A percentile compares a stretch with the other conserved stretches of the same genome.
Evolutionary conservation across 1,140 invertebrate genomes (phyloP).

Genomic region (Megalopta genalis): DNA sequence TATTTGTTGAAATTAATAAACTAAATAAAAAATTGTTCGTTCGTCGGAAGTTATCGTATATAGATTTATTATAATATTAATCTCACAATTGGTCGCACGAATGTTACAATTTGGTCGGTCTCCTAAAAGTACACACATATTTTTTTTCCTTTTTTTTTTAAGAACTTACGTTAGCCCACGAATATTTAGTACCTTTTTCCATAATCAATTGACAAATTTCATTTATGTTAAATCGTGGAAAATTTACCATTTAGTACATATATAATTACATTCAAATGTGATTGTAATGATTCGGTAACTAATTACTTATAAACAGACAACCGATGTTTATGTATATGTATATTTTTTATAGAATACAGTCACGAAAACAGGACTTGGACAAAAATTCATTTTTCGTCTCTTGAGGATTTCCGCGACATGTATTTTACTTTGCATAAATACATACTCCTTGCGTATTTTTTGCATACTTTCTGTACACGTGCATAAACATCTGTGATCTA

Average conservation of each 20-base stretch:
- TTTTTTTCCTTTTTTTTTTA: neutral
- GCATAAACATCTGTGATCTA: no score
- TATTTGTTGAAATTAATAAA: neutral
- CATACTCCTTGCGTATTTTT: no score
- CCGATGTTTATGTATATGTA: no score
- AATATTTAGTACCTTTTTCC: neutral
- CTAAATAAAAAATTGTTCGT: neutral
- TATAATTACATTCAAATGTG: neutral
- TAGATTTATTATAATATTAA: constrained; percentile 32
- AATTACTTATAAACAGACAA: neutral
- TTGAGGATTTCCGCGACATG: no score
- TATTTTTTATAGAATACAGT: no score
- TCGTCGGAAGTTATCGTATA: neutral
- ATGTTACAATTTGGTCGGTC: constrained; percentile 29
- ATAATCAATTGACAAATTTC: neutral
- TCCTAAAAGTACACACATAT: constrained; percentile 28
- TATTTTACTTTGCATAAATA: no score
- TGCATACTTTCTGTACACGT: no score
- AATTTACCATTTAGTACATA: neutral
- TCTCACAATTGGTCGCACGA: constrained; percentile 22
- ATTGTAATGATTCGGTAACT: neutral
- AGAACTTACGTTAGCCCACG: neutral
- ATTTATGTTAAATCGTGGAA: neutral
- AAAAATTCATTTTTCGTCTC: no score
- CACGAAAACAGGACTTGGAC: no score